Evolutionary conservation across 2,113 vertebrate species (phyloP), one percentile per base, ranked within the genome.

Genomic region (Capra hircus): DNA sequence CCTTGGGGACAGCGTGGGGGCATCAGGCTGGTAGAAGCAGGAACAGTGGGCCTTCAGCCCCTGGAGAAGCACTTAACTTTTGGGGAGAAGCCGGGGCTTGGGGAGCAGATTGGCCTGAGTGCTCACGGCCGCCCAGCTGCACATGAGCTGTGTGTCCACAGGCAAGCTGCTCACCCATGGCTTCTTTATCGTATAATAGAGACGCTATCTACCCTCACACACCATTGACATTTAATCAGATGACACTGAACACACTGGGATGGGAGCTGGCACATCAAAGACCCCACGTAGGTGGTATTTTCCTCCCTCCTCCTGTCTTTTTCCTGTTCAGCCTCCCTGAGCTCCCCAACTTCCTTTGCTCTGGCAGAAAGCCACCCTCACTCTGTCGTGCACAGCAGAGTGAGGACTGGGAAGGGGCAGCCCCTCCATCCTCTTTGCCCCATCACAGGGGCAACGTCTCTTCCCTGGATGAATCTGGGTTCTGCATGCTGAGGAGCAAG

Each of bases 351-450:
- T 25, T 77, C 25, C 40, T 67, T 45, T 60, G 33, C 11, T 6
- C 1, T 4, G 40, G 62, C 64, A 17, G 6, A 50, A 88, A 50
- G 77, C 50, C 71, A 36, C 64, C 78, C 67, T 92, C 40, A 91
- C 82, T 40, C 45, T 28, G 14, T 81, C 82, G 52, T 77, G 43
- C 13, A 48, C n/a, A 88, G 45, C 64, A 30, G 62, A 0, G 7
- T 82, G 9, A 77, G 6, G 53, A 21, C 8, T 21, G 33, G 86
- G 60, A 0, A 1, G 64, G 36, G 53, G 45, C 85, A 78, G 59
- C 48, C 6, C 6, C 3, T 2, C 57, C 4, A 0, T n/a, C 45
- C 60, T 95, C 28, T 14, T 1, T 1, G 9, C 14, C 30, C 33
- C 5, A 0, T 23, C 7, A 52, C 7, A 40, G 36, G 64, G 64